Evolutionary conservation across 1,140 invertebrate genomes (phyloP), one percentile per base, ranked within the genome.

Genomic region (Dinoponera quadriceps): DNA sequence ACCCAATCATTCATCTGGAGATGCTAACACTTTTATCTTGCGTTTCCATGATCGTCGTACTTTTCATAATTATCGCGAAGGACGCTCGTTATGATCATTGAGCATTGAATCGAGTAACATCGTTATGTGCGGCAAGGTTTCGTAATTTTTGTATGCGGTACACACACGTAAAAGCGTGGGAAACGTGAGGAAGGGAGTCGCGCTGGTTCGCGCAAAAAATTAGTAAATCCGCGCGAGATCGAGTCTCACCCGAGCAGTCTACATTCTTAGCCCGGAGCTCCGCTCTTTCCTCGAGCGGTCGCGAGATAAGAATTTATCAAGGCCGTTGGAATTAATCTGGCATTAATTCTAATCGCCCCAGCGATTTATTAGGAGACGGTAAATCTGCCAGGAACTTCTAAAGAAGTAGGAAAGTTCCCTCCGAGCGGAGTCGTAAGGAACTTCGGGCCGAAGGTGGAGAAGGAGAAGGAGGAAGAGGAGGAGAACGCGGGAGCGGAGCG

Each of bases 321-420:
- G 72, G 82, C 85, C 85, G 85, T 89, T 89, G 85, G 85, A 91
- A 90, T 90, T 90, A 89, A 90, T 90, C 82, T 82, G 68, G 87
- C 87, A 90, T 91, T 91, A 89, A 90, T 90, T 90, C 84, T 89
- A 90, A 91, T 90, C 84, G 78, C 68, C 62, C 78, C 48, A 55
- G 77, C 62, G 85, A 89, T 89, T 89, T 89, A 89, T 88, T 88
- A 77, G 75, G 38, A 44, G 68, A 73, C 82, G 38, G 69, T 88
- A 88, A 89, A 85, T 89, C 78, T 84, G 83, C 82, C 83, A 65
- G 82, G 29, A 82, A 86, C 66, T 86, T 77, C 59, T 48, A 73
- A 78, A 57, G 65, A 60, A 62, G 68, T 55, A 59, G 55, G 77
- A 80, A 74, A 89, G 55, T 84, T 89, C 85, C 71, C 77, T 88